Base-by-base conservation (phyloP, 2,113 vertebrate species). In the Chloropsis cyanopogon region DNA sequence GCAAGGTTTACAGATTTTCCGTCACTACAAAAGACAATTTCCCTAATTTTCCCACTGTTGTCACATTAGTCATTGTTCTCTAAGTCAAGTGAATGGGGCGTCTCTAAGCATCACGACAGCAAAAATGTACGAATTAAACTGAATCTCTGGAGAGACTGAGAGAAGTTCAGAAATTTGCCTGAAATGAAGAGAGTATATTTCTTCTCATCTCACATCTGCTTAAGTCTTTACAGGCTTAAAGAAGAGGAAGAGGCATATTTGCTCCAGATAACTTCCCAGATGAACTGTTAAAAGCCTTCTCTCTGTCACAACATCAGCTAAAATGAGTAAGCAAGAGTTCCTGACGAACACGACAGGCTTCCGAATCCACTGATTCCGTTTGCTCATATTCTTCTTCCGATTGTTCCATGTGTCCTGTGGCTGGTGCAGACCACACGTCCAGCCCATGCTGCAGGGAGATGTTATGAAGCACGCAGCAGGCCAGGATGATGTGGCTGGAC, bases 401-500 rank as follows among this genome's bases (percentile, higher is more conserved):
- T 14, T 99, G 98, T 79, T 99, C 99, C 33, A 97, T 63, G 4
- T 97, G 98, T 63, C 97, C 98, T 0, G 98, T 93, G 65, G 97
- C 91, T 16, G 98, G 98, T 12, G 98, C 98, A 24, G 98, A 98
- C 98, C 99, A 99, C 77, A 99, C 98, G 1, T 99, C 99, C 87
- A 99, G 96, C 47, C 99, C 99, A 0, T 98, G 99, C 76, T 99
- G 98, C 86, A 99, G 96, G 7, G 99, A 99, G 87, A 99, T 98
- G 79, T 99, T 99, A 93, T 99, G 99, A 46, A 99, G 98, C 39
- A 99, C 99, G 0, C 99, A 99, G 92, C 99, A 99, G 71, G 99
- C 99, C 93, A 99, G 96, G 85, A 99, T 97, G 72, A 99, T 99
- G 95, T 98, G 98, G 12, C 99, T 98, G 77, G 99, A 99, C 95